These are phyloP conservation scores for Xylocopa sonorina DNA, from an alignment of 1,140 invertebrate genomes.

Conservation along the genomic window DNA sequence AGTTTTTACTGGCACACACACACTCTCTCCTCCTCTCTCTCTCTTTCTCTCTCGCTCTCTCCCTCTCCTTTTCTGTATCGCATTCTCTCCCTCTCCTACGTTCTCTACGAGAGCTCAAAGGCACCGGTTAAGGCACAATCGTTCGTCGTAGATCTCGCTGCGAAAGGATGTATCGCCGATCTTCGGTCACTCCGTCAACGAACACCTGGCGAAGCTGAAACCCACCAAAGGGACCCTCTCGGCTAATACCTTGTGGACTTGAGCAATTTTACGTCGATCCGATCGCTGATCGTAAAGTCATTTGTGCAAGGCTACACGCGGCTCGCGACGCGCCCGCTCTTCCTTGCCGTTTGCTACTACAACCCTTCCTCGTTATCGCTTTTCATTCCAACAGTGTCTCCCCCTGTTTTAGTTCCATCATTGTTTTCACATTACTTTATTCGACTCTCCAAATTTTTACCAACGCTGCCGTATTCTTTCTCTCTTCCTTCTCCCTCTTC, in stretches of 20 bases:
- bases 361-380: background rate
- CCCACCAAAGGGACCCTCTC: slow-evolving; percentile 44
- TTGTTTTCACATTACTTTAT: background rate
- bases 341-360: background rate
- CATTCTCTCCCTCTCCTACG: background rate
- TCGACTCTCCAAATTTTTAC: slow-evolving; percentile 1
- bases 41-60: slow-evolving; percentile 13
- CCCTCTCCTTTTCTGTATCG: fast-evolving
- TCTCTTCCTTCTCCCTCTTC: background rate
- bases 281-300: slow-evolving; percentile 61
- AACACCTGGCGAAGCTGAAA: slow-evolving; percentile 50
- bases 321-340: slow-evolving; percentile 3
- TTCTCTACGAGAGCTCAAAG: slow-evolving; percentile 29
- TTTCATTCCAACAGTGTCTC: background rate
- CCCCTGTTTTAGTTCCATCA: too few species aligned
- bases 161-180: slow-evolving; percentile 28
- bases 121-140: slow-evolving; percentile 60
- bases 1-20: slow-evolving; percentile 49
- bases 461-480: background rate
- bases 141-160: slow-evolving; percentile 49
- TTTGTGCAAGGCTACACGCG: slow-evolving; percentile 46
- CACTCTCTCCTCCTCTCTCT: background rate
- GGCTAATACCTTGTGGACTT: slow-evolving; percentile 58
- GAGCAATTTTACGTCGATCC: slow-evolving; percentile 67
- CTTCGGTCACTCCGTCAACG: slow-evolving; percentile 44